Evolutionary conservation across 2,113 vertebrate species (phyloP).

Genomic region (Dipodomys merriami): DNA sequence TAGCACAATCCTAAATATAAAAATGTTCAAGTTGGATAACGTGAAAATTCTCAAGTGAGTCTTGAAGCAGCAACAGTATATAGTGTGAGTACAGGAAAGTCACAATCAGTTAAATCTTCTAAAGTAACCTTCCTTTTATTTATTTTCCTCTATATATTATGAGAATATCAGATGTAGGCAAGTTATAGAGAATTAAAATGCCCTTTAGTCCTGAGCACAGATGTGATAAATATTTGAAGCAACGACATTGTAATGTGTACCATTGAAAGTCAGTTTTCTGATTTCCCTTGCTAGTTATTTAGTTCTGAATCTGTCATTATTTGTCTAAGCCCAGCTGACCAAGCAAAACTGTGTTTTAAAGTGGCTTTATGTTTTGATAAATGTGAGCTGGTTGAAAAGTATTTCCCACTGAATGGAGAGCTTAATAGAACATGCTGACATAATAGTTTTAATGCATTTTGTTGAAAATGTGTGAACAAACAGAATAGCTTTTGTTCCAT

Average conservation of each 20-base stretch:
- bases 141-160: constrained; percentile 49
- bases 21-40: constrained; percentile 76
- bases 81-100: constrained; percentile 73
- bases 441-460: constrained; percentile 94
- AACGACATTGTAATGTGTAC: constrained; percentile 84
- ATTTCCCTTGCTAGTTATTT: constrained; percentile 91
- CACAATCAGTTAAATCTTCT: constrained; percentile 55
- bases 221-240: constrained; percentile 89
- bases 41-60: constrained; percentile 72
- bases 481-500: constrained; percentile 94
- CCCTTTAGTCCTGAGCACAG: constrained; percentile 82
- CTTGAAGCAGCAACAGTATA: constrained; percentile 33
- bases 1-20: constrained; percentile 79
- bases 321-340: constrained; percentile 94
- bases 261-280: constrained; percentile 89
- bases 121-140: constrained; percentile 67
- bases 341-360: constrained; percentile 93
- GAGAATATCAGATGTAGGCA: constrained; percentile 66
- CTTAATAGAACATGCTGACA: constrained; percentile 94
- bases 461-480: constrained; percentile 94
- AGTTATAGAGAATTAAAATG: constrained; percentile 80
- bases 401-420: constrained; percentile 93
- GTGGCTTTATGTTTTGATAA: constrained; percentile 95
- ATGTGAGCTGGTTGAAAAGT: constrained; percentile 94
- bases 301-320: constrained; percentile 92